Evolutionary conservation across 1,140 invertebrate genomes (phyloP).

Genomic region (fruit fly (Drosophila melanogaster)): DNA sequence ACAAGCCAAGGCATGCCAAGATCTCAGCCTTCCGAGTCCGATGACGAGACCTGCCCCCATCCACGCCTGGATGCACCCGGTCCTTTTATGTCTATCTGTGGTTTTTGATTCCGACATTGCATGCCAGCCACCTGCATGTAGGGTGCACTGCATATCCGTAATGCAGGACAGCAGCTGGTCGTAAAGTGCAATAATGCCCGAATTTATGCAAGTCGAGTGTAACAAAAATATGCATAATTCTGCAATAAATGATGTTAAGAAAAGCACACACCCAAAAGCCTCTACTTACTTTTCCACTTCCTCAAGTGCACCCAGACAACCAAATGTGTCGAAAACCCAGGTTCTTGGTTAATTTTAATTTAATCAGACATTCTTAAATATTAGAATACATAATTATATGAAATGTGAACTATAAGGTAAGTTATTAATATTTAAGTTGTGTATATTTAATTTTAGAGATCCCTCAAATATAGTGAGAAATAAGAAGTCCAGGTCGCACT

Average conservation of each 20-base stretch:
- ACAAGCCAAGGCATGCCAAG: constrained; percentile 69
- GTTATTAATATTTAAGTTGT: too few species aligned
- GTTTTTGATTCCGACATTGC: constrained; percentile 35
- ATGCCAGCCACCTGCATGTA: constrained; percentile 54
- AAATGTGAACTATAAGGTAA: too few species aligned
- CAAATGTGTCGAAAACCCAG: constrained; percentile 16
- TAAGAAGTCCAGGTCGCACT: too few species aligned
- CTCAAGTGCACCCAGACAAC: constrained; percentile 60
- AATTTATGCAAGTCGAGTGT: constrained; percentile 80
- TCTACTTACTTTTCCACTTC: constrained; percentile 33
- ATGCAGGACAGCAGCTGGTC: constrained; percentile 67
- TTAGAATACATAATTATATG: too few species aligned
- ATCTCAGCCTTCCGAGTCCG: constrained; percentile 64
- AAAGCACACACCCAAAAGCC: constrained; percentile 39
- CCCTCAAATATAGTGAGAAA: too few species aligned
- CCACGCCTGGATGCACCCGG: not conserved
- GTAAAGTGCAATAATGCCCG: constrained; percentile 80
- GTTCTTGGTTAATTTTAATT: not conserved
- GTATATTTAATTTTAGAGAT: too few species aligned
- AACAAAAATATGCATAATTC: constrained; percentile 83
- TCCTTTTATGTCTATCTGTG: constrained; percentile 37
- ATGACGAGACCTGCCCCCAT: constrained; percentile 24
- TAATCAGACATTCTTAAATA: not conserved
- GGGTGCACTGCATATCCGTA: not conserved
- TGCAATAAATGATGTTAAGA: constrained; percentile 80